These are phyloP conservation scores for Bilobella aurantiaca DNA, from an alignment of 1,140 invertebrate species.

Conservation along the genomic window DNA sequence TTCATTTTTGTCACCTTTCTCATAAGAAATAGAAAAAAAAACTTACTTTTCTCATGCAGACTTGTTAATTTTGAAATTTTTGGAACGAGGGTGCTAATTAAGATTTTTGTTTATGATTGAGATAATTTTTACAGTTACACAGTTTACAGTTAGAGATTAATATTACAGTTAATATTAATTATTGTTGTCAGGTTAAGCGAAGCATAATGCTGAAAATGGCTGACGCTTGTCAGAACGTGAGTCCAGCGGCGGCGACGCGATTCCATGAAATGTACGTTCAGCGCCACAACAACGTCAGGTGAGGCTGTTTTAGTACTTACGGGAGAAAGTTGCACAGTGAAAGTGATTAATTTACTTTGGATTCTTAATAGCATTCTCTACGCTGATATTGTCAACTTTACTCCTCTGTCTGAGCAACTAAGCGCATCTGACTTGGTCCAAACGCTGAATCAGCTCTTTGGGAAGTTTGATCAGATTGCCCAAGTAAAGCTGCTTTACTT, in stretches of 20 bases:
- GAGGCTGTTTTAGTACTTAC: slow-evolving; percentile 25
- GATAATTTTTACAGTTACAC: no score
- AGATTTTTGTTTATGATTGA: no score
- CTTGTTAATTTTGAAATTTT: no score
- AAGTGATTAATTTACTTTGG: slow-evolving; percentile 14
- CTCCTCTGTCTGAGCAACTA: slow-evolving; percentile 79
- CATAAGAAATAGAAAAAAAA: no score
- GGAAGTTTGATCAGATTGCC: slow-evolving; percentile 91
- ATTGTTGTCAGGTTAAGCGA: slow-evolving; percentile 64
- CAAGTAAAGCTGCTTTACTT: slow-evolving; percentile 50
- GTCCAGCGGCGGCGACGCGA: slow-evolving; percentile 57
- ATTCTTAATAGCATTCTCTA: slow-evolving; percentile 71
- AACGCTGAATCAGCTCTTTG: slow-evolving; percentile 91
- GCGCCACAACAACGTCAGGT: slow-evolving; percentile 90
- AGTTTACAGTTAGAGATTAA: no score
- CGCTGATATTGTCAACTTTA: slow-evolving; percentile 97
- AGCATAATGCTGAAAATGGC: slow-evolving; percentile 88
- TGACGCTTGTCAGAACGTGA: slow-evolving; percentile 64
- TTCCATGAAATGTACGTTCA: slow-evolving; percentile 97
- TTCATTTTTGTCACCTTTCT: no score
- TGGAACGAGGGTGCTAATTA: no score
- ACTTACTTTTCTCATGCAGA: no score
- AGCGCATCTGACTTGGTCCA: slow-evolving; percentile 88
- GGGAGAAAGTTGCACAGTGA: slow-evolving; percentile 1
- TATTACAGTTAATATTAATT: no score